Conservation (phyloP, 1,140 invertebrate genomes). For the Lamellibrachia luymesi region DNA sequence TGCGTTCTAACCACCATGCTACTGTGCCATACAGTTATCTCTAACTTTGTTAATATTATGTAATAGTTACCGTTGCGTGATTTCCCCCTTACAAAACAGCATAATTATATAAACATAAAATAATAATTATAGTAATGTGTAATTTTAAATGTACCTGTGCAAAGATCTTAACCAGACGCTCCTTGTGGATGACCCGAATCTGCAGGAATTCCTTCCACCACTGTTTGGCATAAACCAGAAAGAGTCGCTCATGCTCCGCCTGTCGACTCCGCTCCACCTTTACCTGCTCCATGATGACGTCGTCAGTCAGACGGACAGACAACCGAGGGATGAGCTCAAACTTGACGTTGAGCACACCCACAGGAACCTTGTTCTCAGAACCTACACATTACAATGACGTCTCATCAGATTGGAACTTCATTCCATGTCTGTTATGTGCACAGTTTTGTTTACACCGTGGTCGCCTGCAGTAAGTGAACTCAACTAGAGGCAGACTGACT, state of each 20-base stretch:
- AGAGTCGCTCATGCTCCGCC: conserved; percentile 53
- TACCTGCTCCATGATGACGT: conserved; percentile 47
- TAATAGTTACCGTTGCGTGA: too few relatives aligned
- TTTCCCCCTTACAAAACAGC: too few relatives aligned
- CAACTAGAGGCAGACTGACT: too few relatives aligned
- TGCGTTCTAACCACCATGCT: too few relatives aligned
- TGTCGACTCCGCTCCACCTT: conserved; percentile 44
- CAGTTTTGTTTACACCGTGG: too few relatives aligned
- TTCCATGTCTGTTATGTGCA: too few relatives aligned
- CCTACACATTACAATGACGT: conserved; percentile 41
- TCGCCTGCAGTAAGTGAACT: too few relatives aligned
- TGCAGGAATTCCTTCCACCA: conserved; percentile 60
- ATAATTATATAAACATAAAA: too few relatives aligned
- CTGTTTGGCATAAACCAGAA: conserved; percentile 57
- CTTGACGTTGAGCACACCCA: conserved; percentile 54
- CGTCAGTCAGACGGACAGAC: conserved; percentile 40
- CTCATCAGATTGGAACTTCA: too few relatives aligned
- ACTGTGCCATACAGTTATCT: too few relatives aligned
- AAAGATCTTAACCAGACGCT: conserved; percentile 59
- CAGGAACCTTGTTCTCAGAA: conserved; percentile 51
- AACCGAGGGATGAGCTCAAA: conserved; percentile 52
- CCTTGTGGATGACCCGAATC: conserved; percentile 51
- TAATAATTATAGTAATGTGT: neutral
- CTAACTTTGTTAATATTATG: too few relatives aligned
- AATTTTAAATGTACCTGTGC: conserved; percentile 46